Conservation (phyloP, 92 coral and sea anemone species). For the Meandrina meandrites region DNA sequence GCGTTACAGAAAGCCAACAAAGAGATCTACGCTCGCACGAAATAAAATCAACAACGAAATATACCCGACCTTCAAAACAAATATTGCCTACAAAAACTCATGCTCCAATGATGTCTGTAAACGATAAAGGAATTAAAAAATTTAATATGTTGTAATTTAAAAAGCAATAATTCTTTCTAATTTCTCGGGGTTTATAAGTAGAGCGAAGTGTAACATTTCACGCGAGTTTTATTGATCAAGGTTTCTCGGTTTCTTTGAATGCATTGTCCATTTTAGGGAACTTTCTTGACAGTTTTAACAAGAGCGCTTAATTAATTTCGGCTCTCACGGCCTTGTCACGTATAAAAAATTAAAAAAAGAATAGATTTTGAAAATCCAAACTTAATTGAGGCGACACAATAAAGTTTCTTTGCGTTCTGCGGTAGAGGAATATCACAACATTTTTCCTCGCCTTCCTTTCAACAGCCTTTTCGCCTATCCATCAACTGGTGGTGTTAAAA, state of each 20-base stretch:
- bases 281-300: conserved; percentile 32
- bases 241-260: background rate
- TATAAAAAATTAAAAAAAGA: conserved; percentile 16
- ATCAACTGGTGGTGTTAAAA: conserved; percentile 2
- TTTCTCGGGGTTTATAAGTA: background rate
- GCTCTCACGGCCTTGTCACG: background rate
- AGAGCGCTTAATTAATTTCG: conserved; percentile 12
- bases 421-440: background rate
- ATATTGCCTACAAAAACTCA: background rate
- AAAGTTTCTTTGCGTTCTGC: conserved; percentile 8
- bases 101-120: background rate
- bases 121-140: conserved; percentile 28
- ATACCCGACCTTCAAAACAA: background rate
- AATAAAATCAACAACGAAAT: background rate
- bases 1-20: background rate
- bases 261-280: conserved; percentile 5
- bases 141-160: conserved; percentile 19
- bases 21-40: background rate
- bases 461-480: background rate
- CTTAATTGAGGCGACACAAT: background rate
- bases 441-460: conserved; percentile 1
- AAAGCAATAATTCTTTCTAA: conserved; percentile 21
- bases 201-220: background rate
- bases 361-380: background rate
- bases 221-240: background rate